These are phyloP conservation scores for Pecten maximus DNA, from an alignment of 2,888 invertebrate genomes.

Conservation along the genomic window DNA sequence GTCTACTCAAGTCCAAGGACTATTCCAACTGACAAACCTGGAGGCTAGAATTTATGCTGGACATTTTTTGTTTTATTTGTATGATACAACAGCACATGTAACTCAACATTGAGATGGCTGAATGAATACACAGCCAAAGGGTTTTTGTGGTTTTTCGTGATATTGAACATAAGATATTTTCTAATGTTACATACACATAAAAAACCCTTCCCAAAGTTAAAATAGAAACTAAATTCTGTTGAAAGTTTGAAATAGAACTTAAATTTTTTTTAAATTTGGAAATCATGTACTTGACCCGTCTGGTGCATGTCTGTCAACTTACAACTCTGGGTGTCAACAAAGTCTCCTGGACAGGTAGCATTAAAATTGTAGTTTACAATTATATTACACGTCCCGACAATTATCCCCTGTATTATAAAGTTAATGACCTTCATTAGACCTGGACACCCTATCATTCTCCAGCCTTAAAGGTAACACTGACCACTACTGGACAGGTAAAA, in stretches of 20 bases:
- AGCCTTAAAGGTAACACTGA: background rate
- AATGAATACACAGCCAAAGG: no score
- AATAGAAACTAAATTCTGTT: no score
- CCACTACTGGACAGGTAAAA: slow-evolving; percentile 17
- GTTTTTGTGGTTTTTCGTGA: no score
- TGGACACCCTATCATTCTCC: background rate
- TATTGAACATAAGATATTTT: no score
- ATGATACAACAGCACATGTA: no score
- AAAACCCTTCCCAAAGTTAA: no score
- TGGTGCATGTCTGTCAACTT: background rate
- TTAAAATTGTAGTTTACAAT: background rate
- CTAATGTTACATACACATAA: no score
- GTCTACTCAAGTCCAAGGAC: background rate
- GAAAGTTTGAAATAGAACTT: no score
- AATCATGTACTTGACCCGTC: no score
- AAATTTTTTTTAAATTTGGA: no score
- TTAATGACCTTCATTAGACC: slow-evolving; percentile 25
- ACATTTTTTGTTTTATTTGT: no score
- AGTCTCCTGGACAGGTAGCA: background rate
- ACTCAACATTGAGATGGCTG: no score
- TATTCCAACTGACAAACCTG: background rate
- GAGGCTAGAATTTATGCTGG: background rate
- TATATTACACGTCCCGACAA: background rate
- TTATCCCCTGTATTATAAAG: background rate
- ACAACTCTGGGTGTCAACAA: background rate